Percentiles rank a stretch among this genome's conserved stretches.
phyloP scores from a whole-genome alignment of 1,140 invertebrate species.

The Drosophila pachea region DNA sequence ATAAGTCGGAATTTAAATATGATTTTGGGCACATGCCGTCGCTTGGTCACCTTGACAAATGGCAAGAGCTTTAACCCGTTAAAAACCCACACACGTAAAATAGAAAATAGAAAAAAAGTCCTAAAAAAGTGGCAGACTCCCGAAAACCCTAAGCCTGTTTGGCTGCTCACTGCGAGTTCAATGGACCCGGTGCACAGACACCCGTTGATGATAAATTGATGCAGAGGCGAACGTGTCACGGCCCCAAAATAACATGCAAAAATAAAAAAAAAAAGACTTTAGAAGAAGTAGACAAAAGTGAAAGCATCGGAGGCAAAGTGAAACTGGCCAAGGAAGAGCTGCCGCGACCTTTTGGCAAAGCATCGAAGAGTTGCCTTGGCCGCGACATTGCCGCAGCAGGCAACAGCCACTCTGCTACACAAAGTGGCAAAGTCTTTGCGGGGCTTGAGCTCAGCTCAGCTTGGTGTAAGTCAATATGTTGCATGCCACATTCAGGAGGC shows the following conservation, averaged over 20 bases:
- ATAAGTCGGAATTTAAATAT: slow-evolving; percentile 67
- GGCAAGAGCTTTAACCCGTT: slow-evolving; percentile 49
- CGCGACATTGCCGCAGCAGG: slow-evolving; percentile 24
- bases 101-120: not conserved
- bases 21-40: slow-evolving; percentile 11
- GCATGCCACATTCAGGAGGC: not conserved
- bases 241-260: slow-evolving; percentile 46
- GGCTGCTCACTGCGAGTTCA: slow-evolving; percentile 41
- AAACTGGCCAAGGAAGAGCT: slow-evolving; percentile 59
- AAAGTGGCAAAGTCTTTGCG: slow-evolving; percentile 22
- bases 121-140: not conserved
- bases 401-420: slow-evolving; percentile 7
- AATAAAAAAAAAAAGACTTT: slow-evolving; percentile 1
- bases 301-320: slow-evolving; percentile 63
- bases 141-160: not conserved
- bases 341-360: slow-evolving; percentile 34
- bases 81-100: not conserved
- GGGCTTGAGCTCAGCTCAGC: slow-evolving; percentile 24
- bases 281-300: slow-evolving; percentile 48
- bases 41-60: slow-evolving; percentile 50
- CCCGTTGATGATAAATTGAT: slow-evolving; percentile 71
- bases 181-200: slow-evolving; percentile 47
- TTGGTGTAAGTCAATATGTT: slow-evolving; percentile 32
- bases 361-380: slow-evolving; percentile 22
- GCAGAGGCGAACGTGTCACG: slow-evolving; percentile 66